These are phyloP conservation scores for Laticauda colubrina DNA, from an alignment of 2,113 vertebrate species.

Conservation along the genomic window DNA sequence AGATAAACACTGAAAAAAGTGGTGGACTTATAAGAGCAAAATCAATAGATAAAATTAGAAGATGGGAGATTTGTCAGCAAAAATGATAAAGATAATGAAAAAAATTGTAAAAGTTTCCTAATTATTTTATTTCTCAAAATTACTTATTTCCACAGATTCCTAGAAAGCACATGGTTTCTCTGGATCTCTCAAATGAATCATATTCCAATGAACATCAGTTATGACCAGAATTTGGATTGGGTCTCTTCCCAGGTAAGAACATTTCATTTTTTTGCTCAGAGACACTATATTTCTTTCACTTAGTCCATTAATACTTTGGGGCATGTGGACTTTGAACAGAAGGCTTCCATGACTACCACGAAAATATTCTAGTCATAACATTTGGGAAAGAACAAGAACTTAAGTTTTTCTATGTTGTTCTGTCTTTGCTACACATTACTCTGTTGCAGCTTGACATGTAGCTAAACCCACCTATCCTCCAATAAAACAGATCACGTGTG, in stretches of 20 bases:
- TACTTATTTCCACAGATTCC: conserved; percentile 45
- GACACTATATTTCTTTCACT: not conserved
- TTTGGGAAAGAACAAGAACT: not conserved
- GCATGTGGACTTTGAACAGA: not conserved
- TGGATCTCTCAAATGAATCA: conserved; percentile 78
- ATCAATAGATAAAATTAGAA: not conserved
- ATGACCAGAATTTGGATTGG: conserved; percentile 78
- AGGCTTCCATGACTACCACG: not conserved
- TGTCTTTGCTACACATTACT: too few relatives aligned
- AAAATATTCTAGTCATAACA: not conserved
- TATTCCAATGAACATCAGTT: conserved; percentile 71
- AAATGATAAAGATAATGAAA: not conserved
- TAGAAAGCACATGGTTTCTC: conserved; percentile 77
- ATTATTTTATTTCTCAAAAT: conserved; percentile 30
- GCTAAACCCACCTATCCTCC: too few relatives aligned
- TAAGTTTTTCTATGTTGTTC: not conserved
- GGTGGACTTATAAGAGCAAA: not conserved
- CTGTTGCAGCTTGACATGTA: too few relatives aligned
- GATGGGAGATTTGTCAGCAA: not conserved
- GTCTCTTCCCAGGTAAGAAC: conserved; percentile 68
- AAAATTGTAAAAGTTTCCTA: not conserved
- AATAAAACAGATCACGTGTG: too few relatives aligned
- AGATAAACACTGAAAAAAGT: not conserved
- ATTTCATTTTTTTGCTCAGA: not conserved
- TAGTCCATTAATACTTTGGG: not conserved